Percentiles rank a stretch among this genome's conserved stretches.
These are phyloP conservation scores for Ia io DNA, from an alignment of 2,113 vertebrate genomes.

Conservation along the genomic window DNA sequence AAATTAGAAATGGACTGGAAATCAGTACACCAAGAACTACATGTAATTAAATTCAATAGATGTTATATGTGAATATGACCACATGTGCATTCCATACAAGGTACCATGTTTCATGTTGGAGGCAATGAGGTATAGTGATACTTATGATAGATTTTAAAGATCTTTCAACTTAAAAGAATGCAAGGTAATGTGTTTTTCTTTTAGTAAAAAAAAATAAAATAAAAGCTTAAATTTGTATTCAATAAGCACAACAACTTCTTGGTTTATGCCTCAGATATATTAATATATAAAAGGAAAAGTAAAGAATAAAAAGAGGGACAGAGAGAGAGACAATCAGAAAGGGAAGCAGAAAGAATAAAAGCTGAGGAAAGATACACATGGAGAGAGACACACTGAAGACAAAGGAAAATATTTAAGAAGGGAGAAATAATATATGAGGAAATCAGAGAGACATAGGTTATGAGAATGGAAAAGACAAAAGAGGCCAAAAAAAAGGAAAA, in stretches of 20 bases:
- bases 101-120: neutral
- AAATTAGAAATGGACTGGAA: neutral
- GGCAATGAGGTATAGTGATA: neutral
- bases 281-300: neutral
- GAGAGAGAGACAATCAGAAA: neutral
- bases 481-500: neutral
- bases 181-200: neutral
- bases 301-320: neutral
- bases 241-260: neutral
- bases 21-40: neutral
- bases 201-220: neutral
- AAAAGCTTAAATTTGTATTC: neutral
- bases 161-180: neutral
- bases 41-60: neutral
- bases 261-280: neutral
- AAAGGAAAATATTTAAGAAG: neutral
- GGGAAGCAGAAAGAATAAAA: neutral
- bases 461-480: neutral
- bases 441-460: neutral
- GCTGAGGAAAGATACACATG: fast-evolving
- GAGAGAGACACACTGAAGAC: neutral
- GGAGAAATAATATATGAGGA: neutral
- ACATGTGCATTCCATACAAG: neutral
- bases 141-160: neutral
- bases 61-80: neutral